Base-by-base conservation (phyloP, 2,888 invertebrate genomes). In the Diadegma fenestrale region DNA sequence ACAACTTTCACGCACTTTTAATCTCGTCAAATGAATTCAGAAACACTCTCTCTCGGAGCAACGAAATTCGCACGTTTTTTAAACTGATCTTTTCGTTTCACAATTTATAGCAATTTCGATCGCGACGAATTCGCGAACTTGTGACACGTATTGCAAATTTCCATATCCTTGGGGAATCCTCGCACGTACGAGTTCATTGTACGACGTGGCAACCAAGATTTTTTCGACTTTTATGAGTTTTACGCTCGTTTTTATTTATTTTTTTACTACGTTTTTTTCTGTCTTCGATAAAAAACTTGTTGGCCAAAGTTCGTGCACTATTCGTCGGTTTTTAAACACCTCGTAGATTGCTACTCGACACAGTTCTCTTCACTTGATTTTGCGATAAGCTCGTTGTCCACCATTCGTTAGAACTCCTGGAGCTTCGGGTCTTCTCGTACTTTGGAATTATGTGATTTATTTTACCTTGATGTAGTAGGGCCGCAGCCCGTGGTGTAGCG, bases 401-500 rank as follows among this genome's bases (percentile, higher is more conserved):
- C 45, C 58, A 79, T 76, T 71, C 69, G 78, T 30, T 48, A 43
- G 51, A 63, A 78, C 19, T 22, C 48, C 64, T 45, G 22, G 68
- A 61, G 43, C 61, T 58, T 45, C 51, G 26, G 64, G 66, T 22
- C 19, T 45, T 64, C n/a, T 41, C 37, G 37, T 37, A 33, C 7
- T 30, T 43, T 3, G n/a, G 37, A 30, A 17, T 26, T 17, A 12
- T 37, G 48, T 26, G 37, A 63, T 58, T 71, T 71, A 12, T 76
- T 54, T 58, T 76, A 12, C 22, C 71, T 66, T n/a, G 54, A 26
- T 58, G 66, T 43, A 54, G 66, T 43, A 54, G 71, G 75, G 79
- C 82, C 79, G 81, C 26, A 78, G 73, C 80, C 81, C 84, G 43
- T 69, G 80, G 14, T 68, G 51, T 58, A 61, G 77, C 54, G 75